Conservation (phyloP, 2,888 invertebrate genomes). For the Patella pellucida region DNA sequence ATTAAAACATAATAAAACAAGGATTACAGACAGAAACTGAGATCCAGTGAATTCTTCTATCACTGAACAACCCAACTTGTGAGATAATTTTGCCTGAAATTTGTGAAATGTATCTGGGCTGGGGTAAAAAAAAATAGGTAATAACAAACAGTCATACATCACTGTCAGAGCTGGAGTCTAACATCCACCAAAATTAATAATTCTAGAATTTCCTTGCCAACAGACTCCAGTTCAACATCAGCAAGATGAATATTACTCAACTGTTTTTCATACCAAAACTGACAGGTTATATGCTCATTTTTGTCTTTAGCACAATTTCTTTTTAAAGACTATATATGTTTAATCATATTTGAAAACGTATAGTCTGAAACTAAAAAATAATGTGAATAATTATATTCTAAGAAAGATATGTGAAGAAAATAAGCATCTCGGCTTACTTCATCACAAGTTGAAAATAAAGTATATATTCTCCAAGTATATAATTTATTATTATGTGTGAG, state of each 20-base stretch:
- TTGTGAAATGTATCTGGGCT: constrained; percentile 3
- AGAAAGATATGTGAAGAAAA: no score
- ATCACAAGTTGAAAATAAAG: no score
- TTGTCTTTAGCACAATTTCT: constrained; percentile 3
- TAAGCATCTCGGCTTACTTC: no score
- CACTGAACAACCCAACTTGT: no score
- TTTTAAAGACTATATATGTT: neutral
- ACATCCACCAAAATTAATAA: constrained; percentile 10
- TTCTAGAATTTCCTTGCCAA: constrained; percentile 11
- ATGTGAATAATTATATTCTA: no score
- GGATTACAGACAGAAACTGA: no score
- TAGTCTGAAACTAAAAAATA: no score
- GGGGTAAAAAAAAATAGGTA: neutral
- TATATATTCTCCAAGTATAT: no score
- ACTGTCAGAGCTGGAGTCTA: neutral
- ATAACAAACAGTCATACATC: constrained; percentile 8
- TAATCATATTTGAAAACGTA: neutral
- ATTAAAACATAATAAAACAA: no score
- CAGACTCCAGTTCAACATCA: neutral
- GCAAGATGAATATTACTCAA: constrained; percentile 5
- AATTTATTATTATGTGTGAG: no score
- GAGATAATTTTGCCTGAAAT: no score
- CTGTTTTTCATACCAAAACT: neutral
- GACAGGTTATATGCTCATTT: constrained; percentile 3
- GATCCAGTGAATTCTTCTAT: no score